Evolutionary conservation across 1,140 invertebrate genomes (phyloP).

Genomic region (Atopsyche davidsoni): DNA sequence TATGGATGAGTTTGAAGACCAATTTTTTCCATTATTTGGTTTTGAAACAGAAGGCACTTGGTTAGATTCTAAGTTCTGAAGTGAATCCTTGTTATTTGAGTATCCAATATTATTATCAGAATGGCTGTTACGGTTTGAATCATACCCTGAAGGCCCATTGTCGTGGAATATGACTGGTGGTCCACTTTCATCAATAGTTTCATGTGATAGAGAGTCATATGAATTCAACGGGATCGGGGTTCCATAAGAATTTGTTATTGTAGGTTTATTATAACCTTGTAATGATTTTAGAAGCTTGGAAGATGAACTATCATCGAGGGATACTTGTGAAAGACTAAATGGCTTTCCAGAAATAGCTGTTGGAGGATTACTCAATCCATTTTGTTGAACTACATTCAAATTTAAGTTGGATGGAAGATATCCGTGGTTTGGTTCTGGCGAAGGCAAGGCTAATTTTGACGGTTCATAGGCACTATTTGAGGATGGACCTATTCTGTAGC

Average conservation of each 20-base stretch:
- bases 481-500: neutral
- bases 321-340: conserved; percentile 5
- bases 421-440: conserved; percentile 14
- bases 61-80: conserved; percentile 17
- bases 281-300: no score
- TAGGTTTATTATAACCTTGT: neutral
- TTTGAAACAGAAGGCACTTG: conserved; percentile 8
- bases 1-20: neutral
- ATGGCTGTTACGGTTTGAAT: conserved; percentile 9
- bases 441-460: conserved; percentile 24
- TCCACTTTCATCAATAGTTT: conserved; percentile 17
- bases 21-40: neutral
- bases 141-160: conserved; percentile 6
- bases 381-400: conserved; percentile 19
- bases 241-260: conserved; percentile 27
- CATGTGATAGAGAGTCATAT: conserved; percentile 21
- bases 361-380: conserved; percentile 20
- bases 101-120: conserved; percentile 4
- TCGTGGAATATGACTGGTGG: conserved; percentile 6
- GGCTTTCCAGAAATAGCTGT: conserved; percentile 12
- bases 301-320: neutral
- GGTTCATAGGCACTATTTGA: conserved; percentile 19
- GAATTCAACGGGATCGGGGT: conserved; percentile 19
- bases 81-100: conserved; percentile 7
- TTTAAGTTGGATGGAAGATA: conserved; percentile 29